phyloP scores from a whole-genome alignment of 2,888 invertebrate species.

The Drosophila sordidula region DNA sequence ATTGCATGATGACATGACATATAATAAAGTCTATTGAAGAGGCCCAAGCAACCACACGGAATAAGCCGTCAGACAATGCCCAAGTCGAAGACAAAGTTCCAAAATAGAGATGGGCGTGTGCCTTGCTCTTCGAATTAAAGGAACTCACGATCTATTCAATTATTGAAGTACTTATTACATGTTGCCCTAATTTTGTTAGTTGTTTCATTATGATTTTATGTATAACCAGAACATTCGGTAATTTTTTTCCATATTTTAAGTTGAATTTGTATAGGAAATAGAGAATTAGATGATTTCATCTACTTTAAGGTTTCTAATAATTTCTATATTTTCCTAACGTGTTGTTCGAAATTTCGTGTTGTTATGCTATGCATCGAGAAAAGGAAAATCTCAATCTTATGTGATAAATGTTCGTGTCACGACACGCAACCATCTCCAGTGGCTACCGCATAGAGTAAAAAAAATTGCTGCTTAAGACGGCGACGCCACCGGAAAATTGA shows the following conservation, averaged over 20 bases:
- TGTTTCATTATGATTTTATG: too few relatives aligned
- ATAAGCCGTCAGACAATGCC: conserved; percentile 1
- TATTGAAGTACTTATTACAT: background rate
- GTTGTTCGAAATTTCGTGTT: background rate
- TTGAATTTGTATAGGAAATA: too few relatives aligned
- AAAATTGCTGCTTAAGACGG: conserved; percentile 29
- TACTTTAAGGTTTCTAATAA: too few relatives aligned
- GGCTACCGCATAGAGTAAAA: conserved; percentile 7
- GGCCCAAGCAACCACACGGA: conserved; percentile 3
- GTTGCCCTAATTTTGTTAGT: too few relatives aligned
- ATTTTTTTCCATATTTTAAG: too few relatives aligned
- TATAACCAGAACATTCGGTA: too few relatives aligned
- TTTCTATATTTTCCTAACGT: background rate
- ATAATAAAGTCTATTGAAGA: conserved; percentile 38
- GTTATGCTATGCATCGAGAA: too few relatives aligned
- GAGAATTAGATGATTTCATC: too few relatives aligned
- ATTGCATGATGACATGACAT: conserved; percentile 78
- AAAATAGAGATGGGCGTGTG: conserved; percentile 14
- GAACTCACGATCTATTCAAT: background rate
- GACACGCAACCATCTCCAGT: conserved; percentile 17
- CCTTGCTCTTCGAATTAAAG: too few relatives aligned
- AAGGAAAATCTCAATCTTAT: too few relatives aligned
- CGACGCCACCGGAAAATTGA: conserved; percentile 72
- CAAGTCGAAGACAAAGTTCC: conserved; percentile 4
- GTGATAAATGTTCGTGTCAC: background rate